A percentile compares a stretch with the other conserved stretches of the same genome.
phyloP scores from a whole-genome alignment of 2,113 vertebrate genomes.

The Nothobranchius kuhntae region DNA sequence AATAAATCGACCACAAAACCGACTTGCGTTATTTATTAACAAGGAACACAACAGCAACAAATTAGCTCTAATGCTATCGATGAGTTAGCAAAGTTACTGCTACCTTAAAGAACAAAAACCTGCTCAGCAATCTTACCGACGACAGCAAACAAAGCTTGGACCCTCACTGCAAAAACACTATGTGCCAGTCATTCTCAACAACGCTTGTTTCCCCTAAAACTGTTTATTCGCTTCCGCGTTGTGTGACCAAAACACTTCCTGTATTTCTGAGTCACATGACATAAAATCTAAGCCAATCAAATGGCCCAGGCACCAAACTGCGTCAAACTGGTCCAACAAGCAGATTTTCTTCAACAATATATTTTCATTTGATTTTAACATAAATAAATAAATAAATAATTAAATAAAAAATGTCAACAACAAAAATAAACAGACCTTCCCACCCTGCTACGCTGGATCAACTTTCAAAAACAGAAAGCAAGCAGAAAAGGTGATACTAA shows the following conservation, averaged over 20 bases:
- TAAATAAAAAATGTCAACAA: too few relatives aligned
- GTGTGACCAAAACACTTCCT: slow-evolving; percentile 64
- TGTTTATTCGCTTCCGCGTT: slow-evolving; percentile 66
- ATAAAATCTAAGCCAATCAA: slow-evolving; percentile 40
- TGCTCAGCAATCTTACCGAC: slow-evolving; percentile 20
- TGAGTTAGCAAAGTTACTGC: slow-evolving; percentile 29
- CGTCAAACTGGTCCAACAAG: too few relatives aligned
- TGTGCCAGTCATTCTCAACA: background rate
- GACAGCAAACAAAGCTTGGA: background rate
- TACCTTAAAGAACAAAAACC: background rate
- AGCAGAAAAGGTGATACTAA: too few relatives aligned
- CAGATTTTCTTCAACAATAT: too few relatives aligned
- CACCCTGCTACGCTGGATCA: too few relatives aligned
- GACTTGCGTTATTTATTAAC: background rate
- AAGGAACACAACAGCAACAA: slow-evolving; percentile 9
- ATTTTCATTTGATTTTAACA: too few relatives aligned
- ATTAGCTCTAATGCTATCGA: slow-evolving; percentile 53
- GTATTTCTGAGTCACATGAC: slow-evolving; percentile 57
- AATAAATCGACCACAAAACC: background rate
- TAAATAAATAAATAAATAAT: too few relatives aligned
- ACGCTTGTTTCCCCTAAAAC: slow-evolving; percentile 16
- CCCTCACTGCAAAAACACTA: background rate
- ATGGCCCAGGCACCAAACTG: background rate
- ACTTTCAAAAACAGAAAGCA: too few relatives aligned
- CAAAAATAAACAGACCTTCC: too few relatives aligned